Percentiles rank a stretch among this genome's conserved stretches.
These are phyloP conservation scores for Melanargia galathea DNA, from an alignment of 2,888 invertebrate species.

Conservation along the genomic window DNA sequence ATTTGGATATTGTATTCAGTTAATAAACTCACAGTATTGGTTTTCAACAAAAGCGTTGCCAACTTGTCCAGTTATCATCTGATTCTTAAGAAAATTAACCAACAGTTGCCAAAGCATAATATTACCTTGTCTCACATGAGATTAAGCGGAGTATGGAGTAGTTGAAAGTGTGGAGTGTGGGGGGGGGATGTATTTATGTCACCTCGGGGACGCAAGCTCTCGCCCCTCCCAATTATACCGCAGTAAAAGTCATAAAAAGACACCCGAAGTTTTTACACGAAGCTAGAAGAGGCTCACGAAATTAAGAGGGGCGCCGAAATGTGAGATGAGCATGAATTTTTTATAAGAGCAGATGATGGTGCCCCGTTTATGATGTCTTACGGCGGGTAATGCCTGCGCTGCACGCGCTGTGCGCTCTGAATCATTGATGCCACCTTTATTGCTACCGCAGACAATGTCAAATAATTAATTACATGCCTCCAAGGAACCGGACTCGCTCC, in stretches of 20 bases:
- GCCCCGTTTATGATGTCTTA: constrained; percentile 81
- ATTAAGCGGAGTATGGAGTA: constrained; percentile 77
- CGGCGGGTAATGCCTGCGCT: constrained; percentile 74
- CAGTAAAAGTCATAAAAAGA: constrained; percentile 83
- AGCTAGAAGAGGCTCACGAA: constrained; percentile 80
- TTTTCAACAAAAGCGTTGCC: constrained; percentile 24
- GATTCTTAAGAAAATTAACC: constrained; percentile 53
- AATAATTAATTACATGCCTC: constrained; percentile 72
- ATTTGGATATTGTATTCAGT: not conserved
- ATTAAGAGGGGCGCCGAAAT: constrained; percentile 83
- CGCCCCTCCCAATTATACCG: constrained; percentile 83
- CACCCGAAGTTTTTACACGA: constrained; percentile 83
- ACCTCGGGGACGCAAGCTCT: constrained; percentile 78
- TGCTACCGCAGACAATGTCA: constrained; percentile 64
- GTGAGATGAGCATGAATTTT: constrained; percentile 83
- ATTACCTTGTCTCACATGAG: constrained; percentile 76
- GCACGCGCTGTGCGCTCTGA: constrained; percentile 77
- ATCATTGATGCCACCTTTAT: constrained; percentile 78
- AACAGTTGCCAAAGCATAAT: constrained; percentile 57
- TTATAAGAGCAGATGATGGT: constrained; percentile 82
- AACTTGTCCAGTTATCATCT: constrained; percentile 20
- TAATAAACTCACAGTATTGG: not conserved
- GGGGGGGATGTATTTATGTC: constrained; percentile 81
- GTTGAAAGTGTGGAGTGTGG: constrained; percentile 63
- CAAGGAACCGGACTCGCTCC: constrained; percentile 30